These are phyloP conservation scores for Apodemus agrarius DNA, from an alignment of 2,797 vertebrate genomes.

Conservation along the genomic window DNA sequence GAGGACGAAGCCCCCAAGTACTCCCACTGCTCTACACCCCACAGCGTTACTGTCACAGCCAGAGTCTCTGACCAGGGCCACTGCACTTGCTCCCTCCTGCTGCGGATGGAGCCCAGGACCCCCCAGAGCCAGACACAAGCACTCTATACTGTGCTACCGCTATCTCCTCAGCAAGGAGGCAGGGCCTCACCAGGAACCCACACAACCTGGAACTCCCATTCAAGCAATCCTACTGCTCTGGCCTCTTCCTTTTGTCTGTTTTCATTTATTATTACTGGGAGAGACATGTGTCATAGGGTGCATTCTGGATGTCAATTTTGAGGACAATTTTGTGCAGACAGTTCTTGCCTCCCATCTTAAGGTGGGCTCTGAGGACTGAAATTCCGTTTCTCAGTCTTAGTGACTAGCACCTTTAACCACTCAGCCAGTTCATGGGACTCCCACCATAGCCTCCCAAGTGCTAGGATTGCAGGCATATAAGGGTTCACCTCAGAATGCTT, in stretches of 20 bases:
- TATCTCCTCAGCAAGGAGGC: background rate
- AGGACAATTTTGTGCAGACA: background rate
- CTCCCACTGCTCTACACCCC: background rate
- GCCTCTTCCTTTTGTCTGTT: background rate
- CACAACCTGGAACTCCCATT: background rate
- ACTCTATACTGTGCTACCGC: background rate
- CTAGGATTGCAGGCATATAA: background rate
- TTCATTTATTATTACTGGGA: background rate
- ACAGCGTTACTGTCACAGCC: background rate
- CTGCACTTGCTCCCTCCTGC: background rate
- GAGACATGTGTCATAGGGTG: background rate
- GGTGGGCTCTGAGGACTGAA: background rate
- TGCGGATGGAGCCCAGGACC: background rate
- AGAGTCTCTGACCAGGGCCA: background rate
- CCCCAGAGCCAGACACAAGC: background rate
- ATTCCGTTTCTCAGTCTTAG: background rate
- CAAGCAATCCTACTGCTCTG: background rate
- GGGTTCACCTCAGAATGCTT: background rate
- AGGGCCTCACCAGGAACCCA: background rate
- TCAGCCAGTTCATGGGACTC: background rate
- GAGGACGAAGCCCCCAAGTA: slow-evolving; percentile 9
- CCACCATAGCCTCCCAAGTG: background rate
- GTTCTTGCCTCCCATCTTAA: background rate
- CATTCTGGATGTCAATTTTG: background rate
- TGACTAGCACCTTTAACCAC: background rate